These are phyloP conservation scores for Drosophila watanabei DNA, from an alignment of 1,140 invertebrate species.

Conservation along the genomic window DNA sequence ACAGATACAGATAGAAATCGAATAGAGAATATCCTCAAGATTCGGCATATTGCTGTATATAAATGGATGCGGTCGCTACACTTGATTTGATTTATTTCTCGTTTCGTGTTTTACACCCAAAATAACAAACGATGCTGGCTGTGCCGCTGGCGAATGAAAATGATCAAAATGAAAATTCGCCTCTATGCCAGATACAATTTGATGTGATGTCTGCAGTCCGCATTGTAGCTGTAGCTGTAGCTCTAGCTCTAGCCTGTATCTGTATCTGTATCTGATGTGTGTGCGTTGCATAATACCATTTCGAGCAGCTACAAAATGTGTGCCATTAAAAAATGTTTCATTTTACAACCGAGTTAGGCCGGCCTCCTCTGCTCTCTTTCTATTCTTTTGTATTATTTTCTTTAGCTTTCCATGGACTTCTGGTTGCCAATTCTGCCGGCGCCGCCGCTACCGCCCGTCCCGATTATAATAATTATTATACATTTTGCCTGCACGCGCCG, in stretches of 20 bases:
- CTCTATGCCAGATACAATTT: constrained; percentile 55
- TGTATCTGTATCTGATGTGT: constrained; percentile 37
- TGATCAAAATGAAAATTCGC: constrained; percentile 75
- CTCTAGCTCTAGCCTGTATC: constrained; percentile 11
- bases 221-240: constrained; percentile 9
- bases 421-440: constrained; percentile 36
- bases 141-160: constrained; percentile 49
- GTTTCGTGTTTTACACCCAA: constrained; percentile 83
- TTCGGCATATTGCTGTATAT: constrained; percentile 62
- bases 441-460: not conserved
- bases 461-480: constrained; percentile 39
- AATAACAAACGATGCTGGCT: constrained; percentile 77
- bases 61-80: constrained; percentile 74
- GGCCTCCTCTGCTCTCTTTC: constrained; percentile 28
- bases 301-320: constrained; percentile 60
- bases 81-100: constrained; percentile 84
- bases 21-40: constrained; percentile 74
- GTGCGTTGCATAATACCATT: constrained; percentile 81
- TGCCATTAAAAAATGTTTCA: constrained; percentile 61
- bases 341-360: constrained; percentile 51
- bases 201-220: constrained; percentile 61
- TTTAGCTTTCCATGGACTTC: constrained; percentile 5
- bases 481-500: constrained; percentile 25
- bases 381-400: constrained; percentile 17
- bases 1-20: constrained; percentile 66